These are phyloP conservation scores for Eupithecia vulgata DNA, from an alignment of 2,888 invertebrate species.

Conservation along the genomic window DNA sequence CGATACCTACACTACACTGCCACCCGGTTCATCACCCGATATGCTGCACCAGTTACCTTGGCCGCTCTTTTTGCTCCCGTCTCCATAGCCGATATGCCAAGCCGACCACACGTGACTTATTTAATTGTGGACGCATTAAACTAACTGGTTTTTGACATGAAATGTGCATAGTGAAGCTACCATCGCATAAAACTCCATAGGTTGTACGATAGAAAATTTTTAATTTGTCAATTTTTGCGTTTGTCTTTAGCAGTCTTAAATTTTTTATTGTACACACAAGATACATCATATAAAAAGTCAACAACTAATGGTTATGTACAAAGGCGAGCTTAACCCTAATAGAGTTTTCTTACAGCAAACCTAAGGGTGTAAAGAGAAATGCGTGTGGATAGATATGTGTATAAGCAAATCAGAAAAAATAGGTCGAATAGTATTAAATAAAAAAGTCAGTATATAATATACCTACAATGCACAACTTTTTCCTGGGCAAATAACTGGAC, in stretches of 20 bases:
- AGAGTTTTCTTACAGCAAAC: no score
- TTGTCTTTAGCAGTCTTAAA: no score
- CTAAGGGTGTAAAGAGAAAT: no score
- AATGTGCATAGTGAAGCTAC: constrained; percentile 9
- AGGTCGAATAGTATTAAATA: no score
- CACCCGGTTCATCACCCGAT: constrained; percentile 49
- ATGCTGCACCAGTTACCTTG: constrained; percentile 65
- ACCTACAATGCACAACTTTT: no score
- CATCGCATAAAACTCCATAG: not conserved
- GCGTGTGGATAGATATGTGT: no score
- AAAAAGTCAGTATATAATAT: no score
- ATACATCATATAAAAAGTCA: no score
- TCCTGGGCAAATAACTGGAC: not conserved
- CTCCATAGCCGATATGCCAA: constrained; percentile 57
- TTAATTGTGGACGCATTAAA: constrained; percentile 37
- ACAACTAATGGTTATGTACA: no score
- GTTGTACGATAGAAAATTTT: not conserved
- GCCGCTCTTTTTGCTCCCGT: constrained; percentile 60
- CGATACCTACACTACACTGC: constrained; percentile 34
- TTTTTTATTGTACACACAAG: no score
- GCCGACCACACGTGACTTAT: constrained; percentile 45
- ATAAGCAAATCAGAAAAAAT: no score
- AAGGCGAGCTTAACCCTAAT: no score
- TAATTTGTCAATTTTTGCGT: not conserved
- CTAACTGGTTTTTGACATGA: constrained; percentile 31